Evolutionary conservation across 2,888 invertebrate genomes (phyloP).

Genomic region (Entomobrya multifasciata): DNA sequence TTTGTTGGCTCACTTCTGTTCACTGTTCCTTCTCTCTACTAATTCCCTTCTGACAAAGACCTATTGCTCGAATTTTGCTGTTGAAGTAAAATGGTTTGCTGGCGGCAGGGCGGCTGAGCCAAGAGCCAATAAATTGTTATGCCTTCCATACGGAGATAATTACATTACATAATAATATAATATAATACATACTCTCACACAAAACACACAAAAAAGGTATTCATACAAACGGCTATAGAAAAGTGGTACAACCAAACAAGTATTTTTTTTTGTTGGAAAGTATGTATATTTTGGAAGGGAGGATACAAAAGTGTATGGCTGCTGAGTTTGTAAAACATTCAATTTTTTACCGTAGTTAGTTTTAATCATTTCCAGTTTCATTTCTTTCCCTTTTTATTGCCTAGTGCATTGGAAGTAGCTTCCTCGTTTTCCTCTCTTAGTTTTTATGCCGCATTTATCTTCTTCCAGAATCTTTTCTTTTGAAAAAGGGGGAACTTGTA

Average conservation of each 20-base stretch:
- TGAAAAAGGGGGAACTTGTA: too few species aligned
- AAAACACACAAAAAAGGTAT: too few species aligned
- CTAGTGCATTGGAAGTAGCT: background rate
- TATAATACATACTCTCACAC: too few species aligned
- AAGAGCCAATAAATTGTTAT: slow-evolving; percentile 59
- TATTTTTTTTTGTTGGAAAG: too few species aligned
- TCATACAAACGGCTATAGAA: too few species aligned
- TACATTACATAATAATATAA: slow-evolving; percentile 59
- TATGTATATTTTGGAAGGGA: too few species aligned
- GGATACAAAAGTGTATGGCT: too few species aligned
- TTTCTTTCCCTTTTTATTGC: background rate
- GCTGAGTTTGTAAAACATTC: background rate
- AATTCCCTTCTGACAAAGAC: slow-evolving; percentile 32
- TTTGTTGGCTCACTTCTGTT: slow-evolving; percentile 36
- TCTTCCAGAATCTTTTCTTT: background rate
- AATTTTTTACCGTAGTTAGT: slow-evolving; percentile 2
- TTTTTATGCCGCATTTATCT: background rate
- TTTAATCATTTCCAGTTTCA: background rate
- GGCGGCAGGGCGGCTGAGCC: slow-evolving; percentile 35
- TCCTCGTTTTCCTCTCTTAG: background rate
- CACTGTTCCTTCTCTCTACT: background rate
- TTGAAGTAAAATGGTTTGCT: slow-evolving; percentile 21
- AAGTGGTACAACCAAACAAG: too few species aligned
- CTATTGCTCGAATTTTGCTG: slow-evolving; percentile 37
- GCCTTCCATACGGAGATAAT: slow-evolving; percentile 69